A percentile compares a stretch with the other conserved stretches of the same genome.
Conservation (phyloP, 2,888 invertebrate species). For the Hololepta plana region DNA sequence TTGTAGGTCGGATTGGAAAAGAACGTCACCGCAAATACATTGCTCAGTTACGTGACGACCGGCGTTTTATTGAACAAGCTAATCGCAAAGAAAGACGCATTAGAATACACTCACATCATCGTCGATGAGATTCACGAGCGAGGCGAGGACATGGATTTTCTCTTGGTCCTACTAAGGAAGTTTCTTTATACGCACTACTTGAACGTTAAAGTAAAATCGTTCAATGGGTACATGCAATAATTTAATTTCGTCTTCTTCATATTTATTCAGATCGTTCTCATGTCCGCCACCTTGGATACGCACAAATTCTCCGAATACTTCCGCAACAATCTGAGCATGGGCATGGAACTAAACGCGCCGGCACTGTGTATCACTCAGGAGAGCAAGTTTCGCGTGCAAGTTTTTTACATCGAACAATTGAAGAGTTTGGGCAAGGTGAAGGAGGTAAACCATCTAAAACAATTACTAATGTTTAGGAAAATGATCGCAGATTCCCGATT, state of each 20-base stretch:
- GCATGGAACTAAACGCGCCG: slow-evolving; percentile 30
- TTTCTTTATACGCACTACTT: slow-evolving; percentile 49
- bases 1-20: slow-evolving; percentile 51
- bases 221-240: background rate
- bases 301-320: slow-evolving; percentile 51
- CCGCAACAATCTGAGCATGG: slow-evolving; percentile 24
- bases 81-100: slow-evolving; percentile 49
- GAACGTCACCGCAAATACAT: slow-evolving; percentile 42
- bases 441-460: too few relatives aligned
- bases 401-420: slow-evolving; percentile 41
- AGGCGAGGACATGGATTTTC: slow-evolving; percentile 81
- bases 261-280: slow-evolving; percentile 48
- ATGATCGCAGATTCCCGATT: slow-evolving; percentile 36
- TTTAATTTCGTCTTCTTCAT: slow-evolving; percentile 54
- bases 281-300: slow-evolving; percentile 87
- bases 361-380: slow-evolving; percentile 34
- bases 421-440: slow-evolving; percentile 18
- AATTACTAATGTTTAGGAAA: too few relatives aligned
- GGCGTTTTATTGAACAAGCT: slow-evolving; percentile 69
- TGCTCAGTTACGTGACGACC: slow-evolving; percentile 75
- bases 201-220: slow-evolving; percentile 34
- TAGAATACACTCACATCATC: slow-evolving; percentile 72
- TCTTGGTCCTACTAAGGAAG: slow-evolving; percentile 64
- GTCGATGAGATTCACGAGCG: slow-evolving; percentile 91
- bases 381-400: slow-evolving; percentile 36